Conservation (phyloP, 1,140 invertebrate species). For the Aphis craccivora region DNA sequence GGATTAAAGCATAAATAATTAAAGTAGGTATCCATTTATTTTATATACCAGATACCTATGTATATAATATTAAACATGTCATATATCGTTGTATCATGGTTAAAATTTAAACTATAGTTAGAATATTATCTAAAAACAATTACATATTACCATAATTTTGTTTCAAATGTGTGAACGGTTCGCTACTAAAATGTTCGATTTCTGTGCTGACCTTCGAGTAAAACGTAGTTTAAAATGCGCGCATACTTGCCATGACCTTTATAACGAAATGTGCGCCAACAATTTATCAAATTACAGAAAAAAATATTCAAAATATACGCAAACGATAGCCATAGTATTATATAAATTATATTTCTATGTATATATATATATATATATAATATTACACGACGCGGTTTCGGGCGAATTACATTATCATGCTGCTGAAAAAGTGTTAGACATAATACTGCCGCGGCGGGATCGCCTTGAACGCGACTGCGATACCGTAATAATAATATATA, state of each 20-base stretch:
- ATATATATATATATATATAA: no score
- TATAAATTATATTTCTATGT: background rate
- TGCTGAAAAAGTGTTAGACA: background rate
- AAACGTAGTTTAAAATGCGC: background rate
- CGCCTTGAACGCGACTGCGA: background rate
- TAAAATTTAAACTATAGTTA: background rate
- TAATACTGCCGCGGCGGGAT: background rate
- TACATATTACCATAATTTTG: background rate
- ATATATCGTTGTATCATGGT: background rate
- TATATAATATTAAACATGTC: no score
- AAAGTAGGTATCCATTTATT: no score
- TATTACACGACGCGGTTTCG: background rate
- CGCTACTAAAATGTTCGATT: background rate
- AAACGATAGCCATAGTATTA: background rate
- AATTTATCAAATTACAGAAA: background rate
- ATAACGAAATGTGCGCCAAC: background rate
- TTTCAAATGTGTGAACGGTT: background rate
- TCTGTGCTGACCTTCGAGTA: background rate
- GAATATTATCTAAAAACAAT: background rate
- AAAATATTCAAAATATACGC: background rate
- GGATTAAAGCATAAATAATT: background rate
- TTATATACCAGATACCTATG: no score
- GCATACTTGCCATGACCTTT: background rate
- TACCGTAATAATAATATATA: slow-evolving; percentile 10
- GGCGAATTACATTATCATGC: background rate